A percentile compares a stretch with the other conserved stretches of the same genome.
phyloP scores from a whole-genome alignment of 2,888 invertebrate species.

The Pyrgus malvae region DNA sequence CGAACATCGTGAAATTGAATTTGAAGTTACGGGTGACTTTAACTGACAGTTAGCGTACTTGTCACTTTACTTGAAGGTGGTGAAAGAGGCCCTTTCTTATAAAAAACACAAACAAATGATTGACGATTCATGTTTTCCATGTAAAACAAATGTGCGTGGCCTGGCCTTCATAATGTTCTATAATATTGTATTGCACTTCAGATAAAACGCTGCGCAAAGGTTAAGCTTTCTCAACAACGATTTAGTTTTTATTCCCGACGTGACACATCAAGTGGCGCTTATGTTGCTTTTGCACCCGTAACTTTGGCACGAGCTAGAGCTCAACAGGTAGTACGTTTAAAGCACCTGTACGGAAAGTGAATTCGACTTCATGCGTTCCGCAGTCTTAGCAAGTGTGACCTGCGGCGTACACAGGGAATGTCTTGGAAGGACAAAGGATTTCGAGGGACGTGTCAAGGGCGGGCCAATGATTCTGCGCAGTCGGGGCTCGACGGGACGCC shows the following conservation, averaged over 20 bases:
- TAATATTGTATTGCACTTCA: no score
- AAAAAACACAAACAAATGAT: no score
- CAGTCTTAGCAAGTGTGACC: slow-evolving; percentile 5
- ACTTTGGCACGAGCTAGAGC: background rate
- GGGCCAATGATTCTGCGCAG: slow-evolving; percentile 78
- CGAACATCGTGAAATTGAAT: no score
- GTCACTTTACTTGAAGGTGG: no score
- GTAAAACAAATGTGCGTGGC: no score
- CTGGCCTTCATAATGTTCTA: no score
- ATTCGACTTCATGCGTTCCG: background rate
- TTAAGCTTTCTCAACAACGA: no score
- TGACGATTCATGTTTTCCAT: no score
- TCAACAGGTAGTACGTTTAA: slow-evolving; percentile 7
- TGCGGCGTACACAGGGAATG: slow-evolving; percentile 26
- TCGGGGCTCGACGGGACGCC: slow-evolving; percentile 35
- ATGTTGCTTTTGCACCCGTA: background rate
- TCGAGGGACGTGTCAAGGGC: slow-evolving; percentile 67
- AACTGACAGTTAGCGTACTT: no score
- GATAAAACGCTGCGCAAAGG: no score
- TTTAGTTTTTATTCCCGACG: background rate
- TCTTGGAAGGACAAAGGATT: slow-evolving; percentile 65
- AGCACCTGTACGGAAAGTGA: slow-evolving; percentile 9
- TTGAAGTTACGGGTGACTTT: no score
- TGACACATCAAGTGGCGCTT: background rate
- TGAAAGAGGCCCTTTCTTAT: no score